These are phyloP conservation scores for Tetramorium bicarinatum DNA, from an alignment of 2,888 invertebrate species.

Conservation along the genomic window DNA sequence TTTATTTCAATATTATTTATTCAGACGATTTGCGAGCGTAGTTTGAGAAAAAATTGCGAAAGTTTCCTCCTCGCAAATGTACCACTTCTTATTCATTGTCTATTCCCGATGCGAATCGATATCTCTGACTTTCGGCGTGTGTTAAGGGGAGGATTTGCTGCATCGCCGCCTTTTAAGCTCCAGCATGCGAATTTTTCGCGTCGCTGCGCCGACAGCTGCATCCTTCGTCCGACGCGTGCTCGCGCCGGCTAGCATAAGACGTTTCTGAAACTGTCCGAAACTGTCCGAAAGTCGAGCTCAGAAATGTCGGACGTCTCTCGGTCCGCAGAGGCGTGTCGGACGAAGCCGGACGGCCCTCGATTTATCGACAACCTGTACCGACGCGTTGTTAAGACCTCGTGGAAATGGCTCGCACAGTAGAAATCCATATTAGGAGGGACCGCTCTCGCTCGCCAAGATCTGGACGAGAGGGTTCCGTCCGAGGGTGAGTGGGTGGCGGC, in stretches of 20 bases:
- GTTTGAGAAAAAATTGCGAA: conserved; percentile 1
- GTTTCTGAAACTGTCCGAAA: conserved; percentile 59
- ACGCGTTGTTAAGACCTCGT: conserved; percentile 78
- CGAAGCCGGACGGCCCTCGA: conserved; percentile 80
- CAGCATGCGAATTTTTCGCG: conserved; percentile 65
- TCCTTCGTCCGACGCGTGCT: conserved; percentile 12
- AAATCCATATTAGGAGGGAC: conserved; percentile 79
- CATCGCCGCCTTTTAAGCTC: conserved; percentile 48
- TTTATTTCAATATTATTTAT: conserved; percentile 14
- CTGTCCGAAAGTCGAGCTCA: conserved; percentile 51
- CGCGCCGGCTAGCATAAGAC: conserved; percentile 49
- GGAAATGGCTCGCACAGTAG: conserved; percentile 76
- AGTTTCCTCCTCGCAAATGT: neutral
- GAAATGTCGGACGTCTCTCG: conserved; percentile 68
- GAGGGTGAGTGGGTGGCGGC: conserved; percentile 72
- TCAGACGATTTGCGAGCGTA: neutral
- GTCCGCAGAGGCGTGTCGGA: conserved; percentile 76
- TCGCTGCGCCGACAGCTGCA: conserved; percentile 55
- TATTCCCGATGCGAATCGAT: conserved; percentile 19
- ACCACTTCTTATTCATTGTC: conserved; percentile 27
- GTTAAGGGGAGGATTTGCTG: conserved; percentile 43
- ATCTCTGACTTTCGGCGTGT: conserved; percentile 4
- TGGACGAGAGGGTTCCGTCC: conserved; percentile 77
- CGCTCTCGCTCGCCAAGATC: conserved; percentile 79
- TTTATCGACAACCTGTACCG: conserved; percentile 86